Evolutionary conservation across 2,888 invertebrate genomes (phyloP).

Genomic region (Hemithea aestivaria): DNA sequence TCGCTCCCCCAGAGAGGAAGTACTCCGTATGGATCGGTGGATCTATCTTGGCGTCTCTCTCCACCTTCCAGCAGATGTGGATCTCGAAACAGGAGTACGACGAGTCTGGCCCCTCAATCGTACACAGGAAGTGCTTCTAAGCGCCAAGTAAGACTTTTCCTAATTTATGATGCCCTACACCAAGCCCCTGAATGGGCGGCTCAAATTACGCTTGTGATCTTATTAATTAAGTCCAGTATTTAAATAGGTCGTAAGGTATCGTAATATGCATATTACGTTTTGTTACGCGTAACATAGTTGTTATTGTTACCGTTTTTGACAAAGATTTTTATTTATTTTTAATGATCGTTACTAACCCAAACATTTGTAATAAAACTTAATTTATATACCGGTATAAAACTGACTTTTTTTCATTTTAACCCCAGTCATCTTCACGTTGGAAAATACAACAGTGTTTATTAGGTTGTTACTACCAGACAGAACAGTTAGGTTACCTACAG

Average conservation of each 20-base stretch:
- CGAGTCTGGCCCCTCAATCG: conserved; percentile 96
- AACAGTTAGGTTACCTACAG: too few species aligned
- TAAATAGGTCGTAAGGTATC: conserved; percentile 75
- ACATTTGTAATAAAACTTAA: conserved; percentile 72
- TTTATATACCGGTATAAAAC: conserved; percentile 74
- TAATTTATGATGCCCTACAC: conserved; percentile 73
- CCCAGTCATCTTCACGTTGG: conserved; percentile 21
- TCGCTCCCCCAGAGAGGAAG: conserved; percentile 96
- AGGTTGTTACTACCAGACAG: too few species aligned
- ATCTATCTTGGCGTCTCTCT: conserved; percentile 93
- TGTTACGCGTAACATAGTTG: conserved; percentile 46
- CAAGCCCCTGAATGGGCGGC: conserved; percentile 64
- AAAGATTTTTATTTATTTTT: conserved; percentile 76
- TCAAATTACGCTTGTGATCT: conserved; percentile 78
- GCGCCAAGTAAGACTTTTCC: conserved; percentile 65
- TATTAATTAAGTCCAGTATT: conserved; percentile 74
- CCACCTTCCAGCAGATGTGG: conserved; percentile 98
- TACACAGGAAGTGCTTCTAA: conserved; percentile 93
- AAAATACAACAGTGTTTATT: too few species aligned
- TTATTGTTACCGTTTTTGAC: conserved; percentile 62
- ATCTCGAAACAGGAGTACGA: conserved; percentile 99
- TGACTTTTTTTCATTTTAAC: conserved; percentile 40
- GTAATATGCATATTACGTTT: conserved; percentile 79
- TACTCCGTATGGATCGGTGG: conserved; percentile 98
- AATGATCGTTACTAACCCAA: conserved; percentile 66